These are phyloP conservation scores for Prosapia bicincta DNA, from an alignment of 2,888 invertebrate species.

Conservation along the genomic window DNA sequence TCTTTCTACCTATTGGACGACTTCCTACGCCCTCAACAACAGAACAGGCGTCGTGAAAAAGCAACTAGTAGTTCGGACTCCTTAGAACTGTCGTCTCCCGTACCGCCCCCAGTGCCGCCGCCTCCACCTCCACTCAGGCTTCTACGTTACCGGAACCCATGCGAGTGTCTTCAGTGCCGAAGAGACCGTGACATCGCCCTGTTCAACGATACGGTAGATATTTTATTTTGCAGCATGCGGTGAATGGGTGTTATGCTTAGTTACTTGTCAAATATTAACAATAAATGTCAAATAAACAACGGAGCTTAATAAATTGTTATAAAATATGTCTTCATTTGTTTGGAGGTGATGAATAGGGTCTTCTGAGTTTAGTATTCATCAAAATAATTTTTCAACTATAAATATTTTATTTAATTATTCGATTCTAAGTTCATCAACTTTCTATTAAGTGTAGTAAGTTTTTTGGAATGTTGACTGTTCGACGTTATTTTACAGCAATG, in stretches of 20 bases:
- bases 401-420: no score
- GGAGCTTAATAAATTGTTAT: no score
- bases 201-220: slow-evolving; percentile 25
- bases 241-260: neutral
- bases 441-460: no score
- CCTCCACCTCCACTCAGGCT: slow-evolving; percentile 46
- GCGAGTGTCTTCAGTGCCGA: slow-evolving; percentile 35
- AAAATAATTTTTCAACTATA: no score
- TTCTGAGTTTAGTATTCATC: no score
- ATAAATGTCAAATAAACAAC: no score
- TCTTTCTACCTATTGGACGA: slow-evolving; percentile 52
- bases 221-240: neutral
- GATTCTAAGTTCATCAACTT: no score
- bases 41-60: slow-evolving; percentile 29
- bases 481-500: no score
- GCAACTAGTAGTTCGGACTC: slow-evolving; percentile 44
- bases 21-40: slow-evolving; percentile 46
- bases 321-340: no score
- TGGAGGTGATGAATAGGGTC: no score
- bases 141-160: slow-evolving; percentile 36
- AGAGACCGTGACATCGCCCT: slow-evolving; percentile 30
- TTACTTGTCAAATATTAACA: no score
- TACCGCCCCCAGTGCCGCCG: slow-evolving; percentile 50
- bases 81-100: slow-evolving; percentile 45
- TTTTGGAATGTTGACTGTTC: no score